phyloP scores from a whole-genome alignment of 2,888 invertebrate genomes.

The Acronicta psi region DNA sequence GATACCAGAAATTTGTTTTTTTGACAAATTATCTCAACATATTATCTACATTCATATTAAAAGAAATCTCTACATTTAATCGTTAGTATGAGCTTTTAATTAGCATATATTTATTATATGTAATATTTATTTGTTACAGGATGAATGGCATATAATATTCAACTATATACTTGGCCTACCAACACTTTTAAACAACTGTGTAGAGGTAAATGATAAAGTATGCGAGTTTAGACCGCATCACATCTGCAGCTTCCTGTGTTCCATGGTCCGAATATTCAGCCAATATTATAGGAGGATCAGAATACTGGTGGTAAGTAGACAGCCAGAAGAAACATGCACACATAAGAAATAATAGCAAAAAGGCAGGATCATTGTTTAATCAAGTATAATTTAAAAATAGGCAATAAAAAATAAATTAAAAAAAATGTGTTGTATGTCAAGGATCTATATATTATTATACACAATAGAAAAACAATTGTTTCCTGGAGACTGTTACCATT shows the following conservation, averaged over 20 bases:
- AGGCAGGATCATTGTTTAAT: background rate
- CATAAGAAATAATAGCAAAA: background rate
- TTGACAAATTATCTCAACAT: too few relatives aligned
- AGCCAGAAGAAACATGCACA: slow-evolving; percentile 5
- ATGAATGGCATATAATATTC: slow-evolving; percentile 93
- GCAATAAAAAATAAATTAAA: too few relatives aligned
- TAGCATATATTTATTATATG: too few relatives aligned
- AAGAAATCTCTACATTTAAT: too few relatives aligned
- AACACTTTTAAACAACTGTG: slow-evolving; percentile 86
- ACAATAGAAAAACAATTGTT: too few relatives aligned
- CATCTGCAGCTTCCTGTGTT: slow-evolving; percentile 90
- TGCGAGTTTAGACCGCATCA: slow-evolving; percentile 90
- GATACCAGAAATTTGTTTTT: too few relatives aligned
- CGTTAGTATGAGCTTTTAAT: too few relatives aligned
- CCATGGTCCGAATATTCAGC: slow-evolving; percentile 91
- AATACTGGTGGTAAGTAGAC: slow-evolving; percentile 90
- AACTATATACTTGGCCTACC: slow-evolving; percentile 91
- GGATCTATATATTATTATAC: too few relatives aligned
- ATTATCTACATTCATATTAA: too few relatives aligned
- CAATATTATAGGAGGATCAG: slow-evolving; percentile 92
- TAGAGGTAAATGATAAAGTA: slow-evolving; percentile 78
- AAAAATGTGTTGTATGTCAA: too few relatives aligned
- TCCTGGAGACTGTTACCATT: too few relatives aligned
- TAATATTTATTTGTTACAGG: slow-evolving; percentile 83
- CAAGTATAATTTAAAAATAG: too few relatives aligned